Base-by-base conservation (phyloP, 2,888 invertebrate genomes). In the Cremastinae sp. region DNA sequence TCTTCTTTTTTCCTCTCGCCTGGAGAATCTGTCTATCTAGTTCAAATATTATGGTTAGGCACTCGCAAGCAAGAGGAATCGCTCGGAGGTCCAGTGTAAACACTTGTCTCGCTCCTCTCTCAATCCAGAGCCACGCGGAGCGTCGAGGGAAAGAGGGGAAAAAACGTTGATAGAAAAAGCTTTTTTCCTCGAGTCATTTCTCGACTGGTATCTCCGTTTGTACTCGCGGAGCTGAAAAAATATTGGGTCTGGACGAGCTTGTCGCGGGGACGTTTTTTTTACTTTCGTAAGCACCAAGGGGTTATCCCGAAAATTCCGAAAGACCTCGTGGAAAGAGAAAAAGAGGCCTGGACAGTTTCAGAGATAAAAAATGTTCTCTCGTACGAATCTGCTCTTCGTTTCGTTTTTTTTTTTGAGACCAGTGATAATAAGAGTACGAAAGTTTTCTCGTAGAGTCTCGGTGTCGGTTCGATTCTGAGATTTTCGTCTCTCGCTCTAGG, bases 11-110 rank as follows among this genome's bases (percentile, higher is more conserved):
- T 43, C 56, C 71, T 62, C 74, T 73, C 56, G 74, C 78, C 70
- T 71, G n/a, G 79, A 71, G 80, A 81, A 84, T 79, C 79, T 78
- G 79, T 76, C 81, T 72, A 81, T 83, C 84, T 80, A 80, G 83
- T 85, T 85, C 84, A 86, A 86, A 86, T 86, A 86, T 86, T 86
- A 84, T 85, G 75, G 81, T 86, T 85, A 82, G 82, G 81, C 84
- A 80, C 83, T 82, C 82, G 82, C 78, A 79, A 82, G 82, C 83
- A 84, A 82, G 80, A 78, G 78, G 81, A 79, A 82, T 73, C 77
- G 68, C 58, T 76, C 68, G 64, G 73, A 64, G 65, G 64, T 74
- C 76, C 76, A 78, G 79, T 74, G 76, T 75, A 79, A 78, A 78
- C 76, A 79, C 79, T 78, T 74, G 74, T 59, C 64, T 34, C 69